These are phyloP conservation scores for Percopsis omiscomaycus DNA, from an alignment of 2,797 vertebrate genomes.

Conservation along the genomic window DNA sequence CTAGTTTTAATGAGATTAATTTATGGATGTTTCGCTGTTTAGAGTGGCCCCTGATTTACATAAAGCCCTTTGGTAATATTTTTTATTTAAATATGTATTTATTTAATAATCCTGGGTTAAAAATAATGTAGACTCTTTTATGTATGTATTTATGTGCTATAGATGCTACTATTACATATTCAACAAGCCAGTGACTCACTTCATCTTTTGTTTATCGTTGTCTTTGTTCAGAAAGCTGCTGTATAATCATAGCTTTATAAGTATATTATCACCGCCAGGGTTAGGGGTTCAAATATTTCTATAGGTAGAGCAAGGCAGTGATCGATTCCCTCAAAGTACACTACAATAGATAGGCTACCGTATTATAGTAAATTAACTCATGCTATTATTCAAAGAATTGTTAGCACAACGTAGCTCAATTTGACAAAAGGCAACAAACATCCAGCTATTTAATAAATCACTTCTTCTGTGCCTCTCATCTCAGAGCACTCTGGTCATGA, in stretches of 20 bases:
- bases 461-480: neutral
- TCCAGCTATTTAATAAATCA: slow-evolving; percentile 41
- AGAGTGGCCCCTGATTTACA: slow-evolving; percentile 5
- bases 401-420: too few species aligned
- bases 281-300: too few species aligned
- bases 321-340: too few species aligned
- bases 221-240: too few species aligned
- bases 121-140: neutral
- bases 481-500: slow-evolving; percentile 14
- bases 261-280: too few species aligned
- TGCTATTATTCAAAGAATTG: too few species aligned
- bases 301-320: too few species aligned
- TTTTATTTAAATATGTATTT: neutral
- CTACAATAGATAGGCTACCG: too few species aligned
- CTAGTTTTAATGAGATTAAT: slow-evolving; percentile 14
- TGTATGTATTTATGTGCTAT: slow-evolving; percentile 1
- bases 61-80: slow-evolving; percentile 7
- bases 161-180: neutral
- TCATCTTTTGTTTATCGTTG: too few species aligned
- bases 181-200: too few species aligned
- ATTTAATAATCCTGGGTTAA: neutral
- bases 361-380: too few species aligned
- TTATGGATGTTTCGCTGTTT: slow-evolving; percentile 19
- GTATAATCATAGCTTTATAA: too few species aligned
- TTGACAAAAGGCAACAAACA: neutral